These are phyloP conservation scores for Hylaeus anthracinus DNA, from an alignment of 1,140 invertebrate species.

Conservation along the genomic window DNA sequence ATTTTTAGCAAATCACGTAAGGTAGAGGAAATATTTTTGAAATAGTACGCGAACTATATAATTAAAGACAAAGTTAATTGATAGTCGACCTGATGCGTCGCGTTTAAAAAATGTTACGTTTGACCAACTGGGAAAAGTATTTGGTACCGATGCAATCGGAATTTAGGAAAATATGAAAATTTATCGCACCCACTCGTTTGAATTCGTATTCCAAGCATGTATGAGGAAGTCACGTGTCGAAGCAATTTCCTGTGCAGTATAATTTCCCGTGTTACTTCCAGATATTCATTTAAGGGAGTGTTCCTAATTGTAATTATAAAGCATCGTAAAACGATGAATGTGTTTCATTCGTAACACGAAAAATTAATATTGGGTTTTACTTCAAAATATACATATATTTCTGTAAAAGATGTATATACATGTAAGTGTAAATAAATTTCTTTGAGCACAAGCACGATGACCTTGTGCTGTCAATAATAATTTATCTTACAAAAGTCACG, in stretches of 20 bases:
- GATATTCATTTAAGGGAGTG: background rate
- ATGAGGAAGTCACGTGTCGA: constrained; percentile 53
- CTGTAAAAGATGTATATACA: background rate
- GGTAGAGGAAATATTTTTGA: no score
- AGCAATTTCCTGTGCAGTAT: constrained; percentile 45
- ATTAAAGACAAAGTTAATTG: no score
- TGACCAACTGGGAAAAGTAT: background rate
- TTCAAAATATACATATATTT: constrained; percentile 5
- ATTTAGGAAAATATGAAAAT: background rate
- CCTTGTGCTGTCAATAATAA: background rate
- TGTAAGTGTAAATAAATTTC: background rate
- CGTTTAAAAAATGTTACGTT: background rate
- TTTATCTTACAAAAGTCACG: constrained; percentile 3
- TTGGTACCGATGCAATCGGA: background rate
- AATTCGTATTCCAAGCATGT: constrained; percentile 44
- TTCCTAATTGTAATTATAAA: constrained; percentile 1
- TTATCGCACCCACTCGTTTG: background rate
- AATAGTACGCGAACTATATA: no score
- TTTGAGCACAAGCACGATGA: background rate
- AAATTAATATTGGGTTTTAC: background rate
- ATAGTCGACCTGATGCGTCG: no score
- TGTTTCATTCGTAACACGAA: constrained; percentile 1
- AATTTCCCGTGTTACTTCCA: background rate
- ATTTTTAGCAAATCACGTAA: no score
- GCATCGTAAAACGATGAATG: no score